Evolutionary conservation across 2,888 invertebrate species (phyloP).

Genomic region (Ernsta delagoae): DNA sequence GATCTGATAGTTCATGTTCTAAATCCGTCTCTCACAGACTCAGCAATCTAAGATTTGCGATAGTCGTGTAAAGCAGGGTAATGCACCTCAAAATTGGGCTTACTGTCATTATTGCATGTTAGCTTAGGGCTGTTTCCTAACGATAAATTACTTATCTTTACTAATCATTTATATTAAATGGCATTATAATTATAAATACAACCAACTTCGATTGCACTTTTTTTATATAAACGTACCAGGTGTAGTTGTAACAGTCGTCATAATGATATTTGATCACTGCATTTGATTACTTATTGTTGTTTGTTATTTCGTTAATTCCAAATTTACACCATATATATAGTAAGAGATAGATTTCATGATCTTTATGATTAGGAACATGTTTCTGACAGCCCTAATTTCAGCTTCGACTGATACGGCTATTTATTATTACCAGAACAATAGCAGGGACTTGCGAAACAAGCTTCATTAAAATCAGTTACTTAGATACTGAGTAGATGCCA

Average conservation of each 20-base stretch:
- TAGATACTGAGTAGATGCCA: conserved; percentile 40
- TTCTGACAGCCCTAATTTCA: conserved; percentile 32
- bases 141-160: not conserved
- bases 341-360: not conserved
- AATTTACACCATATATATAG: no score
- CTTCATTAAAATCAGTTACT: conserved; percentile 45
- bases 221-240: no score
- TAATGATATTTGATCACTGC: no score
- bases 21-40: conserved; percentile 34
- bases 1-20: conserved; percentile 35
- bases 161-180: not conserved
- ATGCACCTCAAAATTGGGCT: conserved; percentile 45
- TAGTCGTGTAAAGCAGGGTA: conserved; percentile 42
- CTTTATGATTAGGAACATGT: not conserved
- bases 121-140: conserved; percentile 19
- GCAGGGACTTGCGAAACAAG: conserved; percentile 45
- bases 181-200: not conserved
- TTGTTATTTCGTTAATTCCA: no score
- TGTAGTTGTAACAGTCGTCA: no score
- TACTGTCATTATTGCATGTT: conserved; percentile 42
- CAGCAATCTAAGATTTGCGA: conserved; percentile 39
- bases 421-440: conserved; percentile 47
- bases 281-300: no score
- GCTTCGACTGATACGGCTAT: conserved; percentile 44
- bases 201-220: no score